phyloP scores from a whole-genome alignment of 2,797 vertebrate genomes.

The Characodon lateralis region DNA sequence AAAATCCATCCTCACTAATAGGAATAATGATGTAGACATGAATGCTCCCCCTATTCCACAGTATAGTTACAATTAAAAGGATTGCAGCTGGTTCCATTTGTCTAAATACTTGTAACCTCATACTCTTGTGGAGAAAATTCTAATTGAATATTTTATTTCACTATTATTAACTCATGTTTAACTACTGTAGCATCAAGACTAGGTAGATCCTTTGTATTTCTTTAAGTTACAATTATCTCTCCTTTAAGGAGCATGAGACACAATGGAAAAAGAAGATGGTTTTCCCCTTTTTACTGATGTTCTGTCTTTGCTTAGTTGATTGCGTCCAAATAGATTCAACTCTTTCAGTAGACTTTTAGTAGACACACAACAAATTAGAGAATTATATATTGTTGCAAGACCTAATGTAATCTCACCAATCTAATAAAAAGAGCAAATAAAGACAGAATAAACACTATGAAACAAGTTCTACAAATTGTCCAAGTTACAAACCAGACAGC shows the following conservation, averaged over 20 bases:
- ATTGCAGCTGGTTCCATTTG: not conserved
- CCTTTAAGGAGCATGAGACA: not conserved
- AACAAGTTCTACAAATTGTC: slow-evolving; percentile 4
- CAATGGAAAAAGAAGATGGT: not conserved
- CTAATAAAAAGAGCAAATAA: not conserved
- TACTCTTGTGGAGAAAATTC: not conserved
- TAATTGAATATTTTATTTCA: too few relatives aligned
- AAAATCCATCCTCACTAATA: not conserved
- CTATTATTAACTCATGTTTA: not conserved
- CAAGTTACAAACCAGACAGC: slow-evolving; percentile 6
- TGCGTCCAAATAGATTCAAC: not conserved
- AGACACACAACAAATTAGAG: slow-evolving; percentile 30
- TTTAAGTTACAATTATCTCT: not conserved
- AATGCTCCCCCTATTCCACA: not conserved
- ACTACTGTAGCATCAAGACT: not conserved
- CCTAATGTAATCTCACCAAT: slow-evolving; percentile 14
- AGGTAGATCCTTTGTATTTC: not conserved
- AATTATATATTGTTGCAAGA: slow-evolving; percentile 40
- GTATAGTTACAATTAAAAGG: not conserved
- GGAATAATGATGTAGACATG: not conserved
- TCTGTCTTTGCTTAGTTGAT: not conserved
- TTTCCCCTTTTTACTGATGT: not conserved
- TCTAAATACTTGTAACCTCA: not conserved
- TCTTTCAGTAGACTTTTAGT: not conserved
- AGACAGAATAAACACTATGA: slow-evolving; percentile 3